These are phyloP conservation scores for Oophaga pumilio DNA, from an alignment of 2,113 vertebrate genomes.

Conservation along the genomic window DNA sequence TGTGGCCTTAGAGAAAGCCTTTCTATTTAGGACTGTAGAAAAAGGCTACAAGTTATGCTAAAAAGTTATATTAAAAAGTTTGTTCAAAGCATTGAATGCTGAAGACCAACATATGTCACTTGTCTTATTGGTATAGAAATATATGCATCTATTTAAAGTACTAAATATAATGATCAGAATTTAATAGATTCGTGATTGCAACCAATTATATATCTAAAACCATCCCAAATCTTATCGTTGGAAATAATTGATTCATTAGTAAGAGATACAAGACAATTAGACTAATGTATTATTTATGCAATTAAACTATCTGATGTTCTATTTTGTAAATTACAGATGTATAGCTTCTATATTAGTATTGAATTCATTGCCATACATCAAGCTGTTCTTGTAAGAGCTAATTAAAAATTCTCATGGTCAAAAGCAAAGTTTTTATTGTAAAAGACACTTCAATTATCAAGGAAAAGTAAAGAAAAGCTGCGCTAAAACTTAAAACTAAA, in stretches of 20 bases:
- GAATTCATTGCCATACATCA: neutral
- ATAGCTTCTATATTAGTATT: slow-evolving; percentile 61
- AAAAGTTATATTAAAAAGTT: neutral
- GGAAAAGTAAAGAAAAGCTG: too few relatives aligned
- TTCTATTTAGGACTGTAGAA: too few relatives aligned
- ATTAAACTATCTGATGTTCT: slow-evolving; percentile 73
- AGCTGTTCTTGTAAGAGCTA: neutral
- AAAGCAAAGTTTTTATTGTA: neutral
- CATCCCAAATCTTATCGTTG: slow-evolving; percentile 76
- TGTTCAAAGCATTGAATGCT: neutral
- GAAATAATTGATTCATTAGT: slow-evolving; percentile 79
- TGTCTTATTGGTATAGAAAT: neutral
- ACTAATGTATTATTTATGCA: slow-evolving; percentile 81
- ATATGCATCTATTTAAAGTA: slow-evolving; percentile 60
- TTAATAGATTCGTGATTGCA: slow-evolving; percentile 80
- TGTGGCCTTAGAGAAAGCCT: too few relatives aligned
- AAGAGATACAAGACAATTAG: slow-evolving; percentile 70
- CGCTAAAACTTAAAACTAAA: too few relatives aligned
- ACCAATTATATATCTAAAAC: slow-evolving; percentile 78
- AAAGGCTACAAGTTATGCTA: neutral
- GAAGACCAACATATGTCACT: neutral
- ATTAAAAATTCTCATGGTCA: neutral
- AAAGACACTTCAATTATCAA: neutral
- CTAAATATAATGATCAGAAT: slow-evolving; percentile 74
- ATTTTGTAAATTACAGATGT: slow-evolving; percentile 69